Base-by-base conservation (phyloP, 2,888 invertebrate genomes). In the Noctua fimbriata region DNA sequence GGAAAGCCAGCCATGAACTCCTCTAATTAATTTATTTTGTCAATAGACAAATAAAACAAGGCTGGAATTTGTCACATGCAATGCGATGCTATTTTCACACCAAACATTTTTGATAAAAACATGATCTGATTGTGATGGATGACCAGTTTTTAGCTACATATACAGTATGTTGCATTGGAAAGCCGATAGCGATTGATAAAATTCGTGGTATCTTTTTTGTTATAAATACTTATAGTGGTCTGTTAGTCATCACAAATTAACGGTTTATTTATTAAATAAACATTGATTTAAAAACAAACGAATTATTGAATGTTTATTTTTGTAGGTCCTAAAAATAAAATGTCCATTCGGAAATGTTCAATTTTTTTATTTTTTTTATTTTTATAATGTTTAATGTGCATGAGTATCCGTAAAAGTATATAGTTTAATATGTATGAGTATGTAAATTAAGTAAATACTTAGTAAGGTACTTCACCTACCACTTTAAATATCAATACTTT, bases 391-490 rank as follows among this genome's bases (percentile, higher is more conserved):
- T 18, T 28, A 28, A 28, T 28, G 14, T 28, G 58, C 60, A 28
- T 16, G 60, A 60, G 1, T 28, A 28, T 60, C 16, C 16, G 60
- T 16, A 28, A 58, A 60, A 58, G 58, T 58, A 58, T 55, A 55
- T 55, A 24, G 3, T 24, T 55, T 24, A 55, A 24, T 3, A 0
- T 41, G 1, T 10, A 36, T 28, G n/a, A 24, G 28, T 79, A 24
- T n/a, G 14, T 5, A 73, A 73, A 55, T 9, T 60, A 63, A n/a
- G 28, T 79, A 49, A 81, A 41, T n/a, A 74, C 49, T 2, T 41
- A n/a, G 28, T 36, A 18, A 21, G 6, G n/a, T 82, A 49, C 63
- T 65, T 65, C 52, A 78, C 32, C 24, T 21, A 83, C 44, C 67
- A 71, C 71, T 65, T 84, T 0, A 69, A 69, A 49, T 12, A 41